Base-by-base conservation (phyloP, 1,140 invertebrate genomes). In the Solenopsis invicta region DNA sequence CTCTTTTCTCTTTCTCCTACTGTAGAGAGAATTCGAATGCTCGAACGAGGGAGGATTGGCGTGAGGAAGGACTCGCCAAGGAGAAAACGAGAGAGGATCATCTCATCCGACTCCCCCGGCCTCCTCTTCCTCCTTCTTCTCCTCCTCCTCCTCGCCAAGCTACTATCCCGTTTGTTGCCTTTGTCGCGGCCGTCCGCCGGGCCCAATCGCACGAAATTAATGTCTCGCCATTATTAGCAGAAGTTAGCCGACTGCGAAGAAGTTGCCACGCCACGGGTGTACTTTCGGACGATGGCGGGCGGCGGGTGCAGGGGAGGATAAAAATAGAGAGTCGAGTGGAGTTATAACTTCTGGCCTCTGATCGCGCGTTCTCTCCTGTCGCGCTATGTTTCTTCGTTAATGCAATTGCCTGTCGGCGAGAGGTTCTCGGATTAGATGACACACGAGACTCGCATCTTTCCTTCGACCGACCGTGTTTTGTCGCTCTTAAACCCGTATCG, bases 171-270 rank as follows among this genome's bases (percentile, higher is more conserved):
- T 74, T 81, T 78, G 77, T 75, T 78, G 45, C 62, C 54, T 77
- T 87, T 84, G 87, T 85, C 87, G 84, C 89, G 89, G 85, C 91
- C 88, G 89, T 90, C 94, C 92, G 88, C 84, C 93, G 93, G 93
- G 93, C 91, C 92, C 92, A 94, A 94, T 94, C 92, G 94, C 90
- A 90, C 87, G 93, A 93, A 94, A 94, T 94, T 94, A 95, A 94
- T 94, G 94, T 93, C 90, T 82, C 88, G 84, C 91, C 91, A 92
- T 94, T 95, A 94, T 94, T 94, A 94, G 92, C 91, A 93, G 93
- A 94, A 95, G 94, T 94, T 95, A 93, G 91, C 91, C 91, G 86
- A 92, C 88, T 91, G 82, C 56, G 61, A 90, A 89, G 61, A 90
- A 89, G 88, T 87, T 54, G 76, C 37, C 69, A 29, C 59, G 75